phyloP scores from a whole-genome alignment of 2,888 invertebrate genomes.

The Hofmannophila pseudospretella region DNA sequence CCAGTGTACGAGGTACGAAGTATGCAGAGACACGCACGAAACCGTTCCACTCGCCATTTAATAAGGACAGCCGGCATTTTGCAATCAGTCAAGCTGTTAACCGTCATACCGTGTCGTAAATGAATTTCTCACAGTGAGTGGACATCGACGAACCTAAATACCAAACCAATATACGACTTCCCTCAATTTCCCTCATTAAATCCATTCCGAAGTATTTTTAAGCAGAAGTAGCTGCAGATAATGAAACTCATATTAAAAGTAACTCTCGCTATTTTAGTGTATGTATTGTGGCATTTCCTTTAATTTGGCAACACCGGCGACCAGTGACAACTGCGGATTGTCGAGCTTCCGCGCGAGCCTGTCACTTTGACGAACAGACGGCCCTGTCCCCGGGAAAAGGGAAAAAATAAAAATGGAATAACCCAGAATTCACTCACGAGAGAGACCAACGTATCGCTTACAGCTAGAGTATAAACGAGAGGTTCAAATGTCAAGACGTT shows the following conservation, averaged over 20 bases:
- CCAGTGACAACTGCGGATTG: slow-evolving; percentile 51
- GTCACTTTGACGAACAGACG: slow-evolving; percentile 51
- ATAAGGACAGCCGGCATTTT: slow-evolving; percentile 32
- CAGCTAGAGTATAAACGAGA: slow-evolving; percentile 26
- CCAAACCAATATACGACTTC: slow-evolving; percentile 38
- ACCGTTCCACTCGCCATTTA: slow-evolving; percentile 24
- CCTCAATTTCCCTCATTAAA: slow-evolving; percentile 48
- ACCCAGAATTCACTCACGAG: slow-evolving; percentile 33
- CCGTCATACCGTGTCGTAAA: slow-evolving; percentile 35
- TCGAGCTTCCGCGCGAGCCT: slow-evolving; percentile 38
- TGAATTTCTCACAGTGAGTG: slow-evolving; percentile 36
- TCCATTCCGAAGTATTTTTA: slow-evolving; percentile 32
- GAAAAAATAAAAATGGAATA: slow-evolving; percentile 42
- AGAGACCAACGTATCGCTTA: slow-evolving; percentile 23
- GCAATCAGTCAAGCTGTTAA: slow-evolving; percentile 41
- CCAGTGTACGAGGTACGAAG: slow-evolving; percentile 12
- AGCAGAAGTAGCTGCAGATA: slow-evolving; percentile 37
- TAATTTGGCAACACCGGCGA: slow-evolving; percentile 54
- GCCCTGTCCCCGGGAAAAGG: slow-evolving; percentile 36
- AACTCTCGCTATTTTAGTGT: slow-evolving; percentile 45
- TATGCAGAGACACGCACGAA: slow-evolving; percentile 32
- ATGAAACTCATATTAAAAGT: slow-evolving; percentile 39
- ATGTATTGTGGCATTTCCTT: slow-evolving; percentile 43
- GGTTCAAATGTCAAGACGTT: slow-evolving; percentile 29
- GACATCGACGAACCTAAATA: slow-evolving; percentile 39